A percentile compares a stretch with the other conserved stretches of the same genome.
Conservation (phyloP, 2,113 vertebrate genomes). For the Sakesphorus luctuosus region DNA sequence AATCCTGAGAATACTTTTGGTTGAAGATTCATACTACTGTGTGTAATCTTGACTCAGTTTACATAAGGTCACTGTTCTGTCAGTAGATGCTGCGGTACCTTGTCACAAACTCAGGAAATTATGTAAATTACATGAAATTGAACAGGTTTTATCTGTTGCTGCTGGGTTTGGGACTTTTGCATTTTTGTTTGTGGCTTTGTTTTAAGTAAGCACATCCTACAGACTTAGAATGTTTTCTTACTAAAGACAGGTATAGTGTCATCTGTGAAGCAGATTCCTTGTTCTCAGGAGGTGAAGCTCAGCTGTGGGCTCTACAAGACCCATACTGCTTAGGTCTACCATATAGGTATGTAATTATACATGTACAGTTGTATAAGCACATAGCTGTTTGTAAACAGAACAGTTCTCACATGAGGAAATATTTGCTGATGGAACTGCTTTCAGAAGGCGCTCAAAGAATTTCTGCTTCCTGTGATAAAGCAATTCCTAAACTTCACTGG, state of each 20-base stretch:
- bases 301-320: neutral
- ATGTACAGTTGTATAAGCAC: fast-evolving
- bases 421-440: neutral
- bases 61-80: neutral
- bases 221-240: neutral
- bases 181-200: conserved; percentile 12
- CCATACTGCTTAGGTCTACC: neutral
- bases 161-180: neutral
- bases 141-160: conserved; percentile 25
- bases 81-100: neutral
- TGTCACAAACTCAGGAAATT: neutral
- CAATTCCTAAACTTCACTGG: neutral
- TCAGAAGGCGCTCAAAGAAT: neutral
- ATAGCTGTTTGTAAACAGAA: neutral
- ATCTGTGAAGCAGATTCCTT: neutral
- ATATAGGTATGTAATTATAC: neutral
- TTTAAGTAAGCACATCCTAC: neutral
- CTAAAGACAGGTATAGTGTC: neutral
- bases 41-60: neutral
- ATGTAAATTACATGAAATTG: neutral
- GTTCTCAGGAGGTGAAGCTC: neutral
- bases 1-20: neutral
- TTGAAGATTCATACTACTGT: neutral
- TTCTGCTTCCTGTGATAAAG: neutral
- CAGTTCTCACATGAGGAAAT: fast-evolving